Evolutionary conservation across 2,113 vertebrate species (phyloP).

Genomic region (Formicarius rufipectus): DNA sequence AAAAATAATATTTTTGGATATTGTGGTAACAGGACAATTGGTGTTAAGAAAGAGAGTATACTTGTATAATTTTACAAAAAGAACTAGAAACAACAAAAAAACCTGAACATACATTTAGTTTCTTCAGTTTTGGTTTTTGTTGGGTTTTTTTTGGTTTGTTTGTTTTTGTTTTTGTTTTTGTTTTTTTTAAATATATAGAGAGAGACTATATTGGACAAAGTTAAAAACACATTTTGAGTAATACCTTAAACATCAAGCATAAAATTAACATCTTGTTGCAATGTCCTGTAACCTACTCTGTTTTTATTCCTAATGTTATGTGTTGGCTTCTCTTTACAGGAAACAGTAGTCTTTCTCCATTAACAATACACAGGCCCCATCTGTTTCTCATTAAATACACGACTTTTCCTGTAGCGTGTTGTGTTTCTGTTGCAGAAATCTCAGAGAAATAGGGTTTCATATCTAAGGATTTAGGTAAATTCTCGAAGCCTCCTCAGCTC

Average conservation of each 20-base stretch:
- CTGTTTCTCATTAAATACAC: constrained; percentile 57
- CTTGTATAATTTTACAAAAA: not conserved
- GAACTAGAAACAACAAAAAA: not conserved
- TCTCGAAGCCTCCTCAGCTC: not conserved
- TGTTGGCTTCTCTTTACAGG: constrained; percentile 21
- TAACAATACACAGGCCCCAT: constrained; percentile 14
- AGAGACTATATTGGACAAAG: not conserved
- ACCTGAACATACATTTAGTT: not conserved
- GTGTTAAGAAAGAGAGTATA: not conserved
- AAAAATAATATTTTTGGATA: constrained; percentile 17
- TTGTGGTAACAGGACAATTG: not conserved
- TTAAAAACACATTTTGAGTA: not conserved
- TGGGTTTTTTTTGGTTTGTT: too few relatives aligned
- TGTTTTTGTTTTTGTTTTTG: too few relatives aligned
- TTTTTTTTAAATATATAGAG: too few relatives aligned
- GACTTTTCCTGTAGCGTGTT: not conserved
- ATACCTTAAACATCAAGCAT: not conserved
- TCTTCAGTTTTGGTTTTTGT: not conserved
- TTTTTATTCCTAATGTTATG: not conserved
- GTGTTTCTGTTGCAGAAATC: not conserved
- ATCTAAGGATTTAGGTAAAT: not conserved
- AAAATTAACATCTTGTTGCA: constrained; percentile 31
- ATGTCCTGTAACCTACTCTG: not conserved
- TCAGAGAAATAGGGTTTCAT: not conserved
- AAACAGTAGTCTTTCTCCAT: constrained; percentile 40